A percentile compares a stretch with the other conserved stretches of the same genome.
Evolutionary conservation across 1,140 invertebrate species (phyloP).

Genomic region (Platyura marginata): DNA sequence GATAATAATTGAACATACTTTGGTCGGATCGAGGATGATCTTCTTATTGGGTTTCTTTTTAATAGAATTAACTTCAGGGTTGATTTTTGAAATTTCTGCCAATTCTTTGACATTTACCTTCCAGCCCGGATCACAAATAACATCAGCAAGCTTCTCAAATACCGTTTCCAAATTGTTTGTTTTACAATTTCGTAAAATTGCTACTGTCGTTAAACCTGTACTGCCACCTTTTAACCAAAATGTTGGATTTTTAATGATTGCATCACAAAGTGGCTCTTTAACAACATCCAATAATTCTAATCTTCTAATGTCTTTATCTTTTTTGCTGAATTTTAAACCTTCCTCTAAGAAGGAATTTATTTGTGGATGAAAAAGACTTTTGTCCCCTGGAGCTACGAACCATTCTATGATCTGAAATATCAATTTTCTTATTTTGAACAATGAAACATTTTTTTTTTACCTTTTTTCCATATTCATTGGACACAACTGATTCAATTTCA

Average conservation of each 20-base stretch:
- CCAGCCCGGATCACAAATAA: conserved; percentile 26
- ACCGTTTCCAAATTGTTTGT: conserved; percentile 4
- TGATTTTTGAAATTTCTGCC: conserved; percentile 8
- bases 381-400: conserved; percentile 61
- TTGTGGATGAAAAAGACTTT: conserved; percentile 51
- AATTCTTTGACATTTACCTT: conserved; percentile 16
- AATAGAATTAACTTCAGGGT: too few species aligned
- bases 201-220: conserved; percentile 46
- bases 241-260: conserved; percentile 36
- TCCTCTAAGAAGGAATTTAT: conserved; percentile 47
- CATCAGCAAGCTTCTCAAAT: conserved; percentile 21
- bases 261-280: conserved; percentile 37
- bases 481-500: conserved; percentile 47
- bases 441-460: conserved; percentile 15
- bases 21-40: conserved; percentile 19
- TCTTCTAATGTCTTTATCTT: conserved; percentile 46
- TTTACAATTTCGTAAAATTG: conserved; percentile 42
- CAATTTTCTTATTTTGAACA: conserved; percentile 4
- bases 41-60: conserved; percentile 20
- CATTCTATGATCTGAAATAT: conserved; percentile 45
- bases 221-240: conserved; percentile 51
- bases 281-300: conserved; percentile 54
- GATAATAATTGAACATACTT: conserved; percentile 23
- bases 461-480: conserved; percentile 52
- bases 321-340: conserved; percentile 63